phyloP scores from a whole-genome alignment of 1,140 invertebrate species.

The Coptotermes formosanus region DNA sequence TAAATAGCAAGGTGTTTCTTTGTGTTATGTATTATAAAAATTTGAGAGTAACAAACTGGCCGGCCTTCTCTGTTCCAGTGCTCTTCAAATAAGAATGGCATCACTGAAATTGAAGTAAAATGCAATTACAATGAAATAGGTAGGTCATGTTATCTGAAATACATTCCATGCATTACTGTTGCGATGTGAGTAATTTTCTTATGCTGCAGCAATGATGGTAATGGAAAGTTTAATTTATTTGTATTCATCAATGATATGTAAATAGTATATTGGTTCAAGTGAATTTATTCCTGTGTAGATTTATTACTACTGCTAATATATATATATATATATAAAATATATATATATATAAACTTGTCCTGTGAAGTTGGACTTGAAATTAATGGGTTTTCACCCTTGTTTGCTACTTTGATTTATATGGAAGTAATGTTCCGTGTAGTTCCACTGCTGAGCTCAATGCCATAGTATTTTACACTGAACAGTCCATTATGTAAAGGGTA shows the following conservation, averaged over 20 bases:
- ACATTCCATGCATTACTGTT: conserved; percentile 27
- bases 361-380: background rate
- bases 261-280: background rate
- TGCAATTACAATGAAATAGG: background rate
- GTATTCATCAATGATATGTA: conserved; percentile 1
- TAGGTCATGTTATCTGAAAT: background rate
- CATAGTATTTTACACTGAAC: conserved; percentile 30
- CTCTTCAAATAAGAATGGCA: conserved; percentile 8
- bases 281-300: background rate
- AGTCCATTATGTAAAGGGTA: conserved; percentile 19
- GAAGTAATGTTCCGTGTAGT: conserved; percentile 21
- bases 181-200: background rate
- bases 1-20: conserved; percentile 29
- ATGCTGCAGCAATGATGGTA: conserved; percentile 20
- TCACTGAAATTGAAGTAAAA: background rate
- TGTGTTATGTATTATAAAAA: conserved; percentile 27
- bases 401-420: background rate
- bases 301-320: background rate
- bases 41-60: conserved; percentile 19
- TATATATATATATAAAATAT: background rate
- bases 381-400: background rate
- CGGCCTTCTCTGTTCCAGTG: conserved; percentile 29
- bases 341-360: background rate
- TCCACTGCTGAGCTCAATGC: conserved; percentile 24
- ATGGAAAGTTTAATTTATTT: conserved; percentile 28